Evolutionary conservation across 2,113 vertebrate genomes (phyloP).

Genomic region (Rostratula benghalensis): DNA sequence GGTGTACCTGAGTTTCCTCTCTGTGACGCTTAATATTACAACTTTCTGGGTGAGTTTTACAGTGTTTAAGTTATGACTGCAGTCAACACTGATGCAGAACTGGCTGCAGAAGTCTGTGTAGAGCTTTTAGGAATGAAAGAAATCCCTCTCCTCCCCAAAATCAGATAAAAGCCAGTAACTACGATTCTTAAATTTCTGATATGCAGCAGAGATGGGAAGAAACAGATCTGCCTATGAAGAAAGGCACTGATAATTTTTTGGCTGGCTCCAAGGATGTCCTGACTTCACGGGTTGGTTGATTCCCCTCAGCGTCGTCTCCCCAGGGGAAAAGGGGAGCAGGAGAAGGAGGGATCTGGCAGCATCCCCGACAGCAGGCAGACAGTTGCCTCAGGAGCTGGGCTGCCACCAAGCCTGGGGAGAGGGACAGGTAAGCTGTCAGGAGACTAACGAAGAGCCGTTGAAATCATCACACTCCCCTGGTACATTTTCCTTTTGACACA

Average conservation of each 20-base stretch:
- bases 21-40: background rate
- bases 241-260: background rate
- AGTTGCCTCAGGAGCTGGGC: background rate
- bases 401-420: background rate
- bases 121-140: background rate
- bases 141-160: background rate
- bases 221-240: background rate
- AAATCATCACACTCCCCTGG: background rate
- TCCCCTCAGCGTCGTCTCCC: rapidly evolving
- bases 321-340: rapidly evolving
- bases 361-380: background rate
- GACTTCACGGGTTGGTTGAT: background rate
- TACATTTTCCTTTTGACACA: background rate
- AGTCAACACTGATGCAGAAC: background rate
- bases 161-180: background rate
- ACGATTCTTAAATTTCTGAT: background rate
- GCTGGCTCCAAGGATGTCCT: background rate
- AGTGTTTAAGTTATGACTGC: background rate
- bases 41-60: background rate
- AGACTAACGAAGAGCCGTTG: background rate
- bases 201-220: background rate
- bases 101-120: background rate
- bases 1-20: background rate
- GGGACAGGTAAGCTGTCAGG: background rate
- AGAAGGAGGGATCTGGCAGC: background rate